phyloP scores from a whole-genome alignment of 2,113 vertebrate species.

The Catagonus wagneri region DNA sequence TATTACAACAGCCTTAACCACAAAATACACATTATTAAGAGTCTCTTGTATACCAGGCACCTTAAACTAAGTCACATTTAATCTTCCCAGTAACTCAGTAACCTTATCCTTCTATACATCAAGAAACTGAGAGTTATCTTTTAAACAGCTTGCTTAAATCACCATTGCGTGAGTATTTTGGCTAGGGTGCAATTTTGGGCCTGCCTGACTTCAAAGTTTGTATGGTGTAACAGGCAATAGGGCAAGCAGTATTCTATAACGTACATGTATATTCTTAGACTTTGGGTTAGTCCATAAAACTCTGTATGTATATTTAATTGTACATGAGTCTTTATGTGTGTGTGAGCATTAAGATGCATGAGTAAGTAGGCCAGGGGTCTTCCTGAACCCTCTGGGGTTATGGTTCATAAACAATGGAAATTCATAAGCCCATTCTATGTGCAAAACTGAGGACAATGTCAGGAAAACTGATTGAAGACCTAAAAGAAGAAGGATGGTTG shows the following conservation, averaged over 20 bases:
- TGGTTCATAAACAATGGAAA: background rate
- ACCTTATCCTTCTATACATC: background rate
- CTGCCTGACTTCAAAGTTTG: background rate
- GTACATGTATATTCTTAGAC: background rate
- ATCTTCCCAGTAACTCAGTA: background rate
- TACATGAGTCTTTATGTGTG: accelerated
- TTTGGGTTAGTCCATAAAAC: background rate
- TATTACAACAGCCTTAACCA: background rate
- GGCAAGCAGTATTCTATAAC: background rate
- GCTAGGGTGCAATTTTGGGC: background rate
- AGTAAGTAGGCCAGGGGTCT: background rate
- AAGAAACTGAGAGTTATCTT: background rate
- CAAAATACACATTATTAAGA: background rate
- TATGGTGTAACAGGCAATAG: too few species aligned
- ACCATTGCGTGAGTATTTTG: background rate
- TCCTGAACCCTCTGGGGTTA: background rate
- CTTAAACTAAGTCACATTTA: background rate
- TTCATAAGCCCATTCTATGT: background rate
- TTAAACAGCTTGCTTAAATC: background rate
- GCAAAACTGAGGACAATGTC: background rate
- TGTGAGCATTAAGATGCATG: too few species aligned
- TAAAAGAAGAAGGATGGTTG: background rate
- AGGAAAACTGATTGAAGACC: background rate
- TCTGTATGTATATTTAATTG: background rate
- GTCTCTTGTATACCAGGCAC: background rate